Base-by-base conservation (phyloP, 2,113 vertebrate species). In the Thymallus thymallus region DNA sequence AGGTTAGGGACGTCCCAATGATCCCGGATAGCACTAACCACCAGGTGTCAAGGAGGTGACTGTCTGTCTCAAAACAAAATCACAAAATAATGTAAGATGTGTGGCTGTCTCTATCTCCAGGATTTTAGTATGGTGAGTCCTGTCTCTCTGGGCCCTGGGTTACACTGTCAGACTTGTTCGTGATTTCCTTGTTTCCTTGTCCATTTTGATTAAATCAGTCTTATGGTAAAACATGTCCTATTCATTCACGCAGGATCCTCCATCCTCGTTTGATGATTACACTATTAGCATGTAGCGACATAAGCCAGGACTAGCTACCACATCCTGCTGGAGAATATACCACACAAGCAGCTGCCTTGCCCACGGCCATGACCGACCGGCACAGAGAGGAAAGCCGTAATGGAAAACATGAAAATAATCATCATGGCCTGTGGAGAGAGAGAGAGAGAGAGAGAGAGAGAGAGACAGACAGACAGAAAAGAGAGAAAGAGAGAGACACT, bases 371-470 rank as follows among this genome's bases (percentile, higher is more conserved):
- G 29, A n/a, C 16, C 29, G 71, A 76, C 24, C 65, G 66, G 62
- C 74, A 22, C 66, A 18, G 35, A 24, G 56, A 29, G 45, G 41
- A 64, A 45, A 46, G 18, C 14, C 24, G n/a, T 75, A 58, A 75
- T 75, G 26, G 14, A 58, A 71, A 70, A 55, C 61, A 71, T 35
- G 58, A 32, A 24, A 32, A 10, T 48, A 26, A 62, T 70, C 30
- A 5, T 48, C 46, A 62, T 64, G 12, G 23, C 24, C 61, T 63
- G 61, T 63, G 35, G 56, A 64, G 46, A 48, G 23, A 79, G 72
- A 67, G 68, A 71, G 66, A 72, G 24, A 32, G 13, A 75, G 18
- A 23, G 9, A 76, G 13, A 14, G 60, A 55, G 68, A 18, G 62
- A 69, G 51, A 14, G 69, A 30, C 30, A 41, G 46, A 72, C 23